Base-by-base conservation (phyloP, 2,888 invertebrate species). In the Cistogaster globosa region DNA sequence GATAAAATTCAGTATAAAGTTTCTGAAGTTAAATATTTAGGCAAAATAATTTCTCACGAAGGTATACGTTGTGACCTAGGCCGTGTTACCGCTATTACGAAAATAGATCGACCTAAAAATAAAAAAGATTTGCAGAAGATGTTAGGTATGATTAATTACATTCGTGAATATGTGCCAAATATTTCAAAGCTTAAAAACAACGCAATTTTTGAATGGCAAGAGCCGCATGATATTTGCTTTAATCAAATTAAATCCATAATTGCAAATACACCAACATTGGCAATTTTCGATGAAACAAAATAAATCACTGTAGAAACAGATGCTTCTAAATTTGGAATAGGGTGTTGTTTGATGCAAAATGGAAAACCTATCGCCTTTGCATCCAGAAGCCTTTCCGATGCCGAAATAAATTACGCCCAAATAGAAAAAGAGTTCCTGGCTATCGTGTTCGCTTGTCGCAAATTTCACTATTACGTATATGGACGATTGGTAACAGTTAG, bases 381-480 rank as follows among this genome's bases (percentile, higher is more conserved):
- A 26, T 26, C 26, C 90, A 83, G 89, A 84, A 88, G 88, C 45
- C 75, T 60, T n/a, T 51, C 48, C 11, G 63, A 45, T 48, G 45
- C 48, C 14, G 57, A 57, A 91, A 20, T 88, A 82, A 89, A 88
- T 38, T 91, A 90, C 80, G 87, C 91, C 5, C 91, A 92, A 87
- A 91, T 92, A 14, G 91, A 92, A 87, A 91, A 92, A 83, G 90
- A 92, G 86, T 72, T 91, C 7, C 84, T 92, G 69, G 90, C 90
- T 20, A 12, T 55, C 88, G 90, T 88, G 7, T 90, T 88, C 87
- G 89, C 89, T 14, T 88, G 87, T 18, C 86, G 88, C 77, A 91
- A 91, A 87, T 91, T 91, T 87, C 89, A 90, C 86, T 88, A 89
- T 45, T 90, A 88, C 86, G 87, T 89, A 12, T 89, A 88, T 88